Evolutionary conservation across 2,888 invertebrate genomes (phyloP).

Genomic region (Diadromus collaris): DNA sequence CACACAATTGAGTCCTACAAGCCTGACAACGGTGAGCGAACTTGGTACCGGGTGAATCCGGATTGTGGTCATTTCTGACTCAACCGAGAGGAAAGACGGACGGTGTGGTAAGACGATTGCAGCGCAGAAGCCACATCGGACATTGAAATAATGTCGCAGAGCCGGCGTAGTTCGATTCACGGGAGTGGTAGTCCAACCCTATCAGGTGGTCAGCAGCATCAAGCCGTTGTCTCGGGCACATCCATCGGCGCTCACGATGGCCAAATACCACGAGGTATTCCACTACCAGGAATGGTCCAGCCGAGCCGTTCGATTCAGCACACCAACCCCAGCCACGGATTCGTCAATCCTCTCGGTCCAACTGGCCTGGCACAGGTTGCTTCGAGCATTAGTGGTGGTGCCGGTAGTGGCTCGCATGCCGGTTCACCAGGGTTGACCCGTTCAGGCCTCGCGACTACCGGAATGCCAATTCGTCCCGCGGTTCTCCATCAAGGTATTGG

Average conservation of each 20-base stretch:
- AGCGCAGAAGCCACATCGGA: not conserved
- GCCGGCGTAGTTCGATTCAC: constrained; percentile 71
- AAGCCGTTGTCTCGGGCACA: constrained; percentile 49
- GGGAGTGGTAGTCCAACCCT: constrained; percentile 68
- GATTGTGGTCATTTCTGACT: not conserved
- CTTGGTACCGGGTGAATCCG: not conserved
- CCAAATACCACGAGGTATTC: constrained; percentile 74
- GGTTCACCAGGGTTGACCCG: constrained; percentile 58
- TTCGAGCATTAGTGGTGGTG: constrained; percentile 39
- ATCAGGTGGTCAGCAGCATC: constrained; percentile 56
- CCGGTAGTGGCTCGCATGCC: constrained; percentile 66
- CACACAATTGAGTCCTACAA: not conserved
- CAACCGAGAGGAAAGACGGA: not conserved
- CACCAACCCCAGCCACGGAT: constrained; percentile 75
- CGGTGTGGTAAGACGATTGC: not conserved
- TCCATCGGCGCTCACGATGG: constrained; percentile 69
- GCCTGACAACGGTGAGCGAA: not conserved
- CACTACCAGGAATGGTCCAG: constrained; percentile 77
- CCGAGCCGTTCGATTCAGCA: constrained; percentile 70
- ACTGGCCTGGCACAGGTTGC: constrained; percentile 68
- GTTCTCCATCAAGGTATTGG: constrained; percentile 71
- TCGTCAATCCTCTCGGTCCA: constrained; percentile 77
- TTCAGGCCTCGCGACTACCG: constrained; percentile 45
- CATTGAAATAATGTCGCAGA: constrained; percentile 62
- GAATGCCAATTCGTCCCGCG: constrained; percentile 60